Base-by-base conservation (phyloP, 92 coral and sea anemone genomes). In the Porites rus region DNA sequence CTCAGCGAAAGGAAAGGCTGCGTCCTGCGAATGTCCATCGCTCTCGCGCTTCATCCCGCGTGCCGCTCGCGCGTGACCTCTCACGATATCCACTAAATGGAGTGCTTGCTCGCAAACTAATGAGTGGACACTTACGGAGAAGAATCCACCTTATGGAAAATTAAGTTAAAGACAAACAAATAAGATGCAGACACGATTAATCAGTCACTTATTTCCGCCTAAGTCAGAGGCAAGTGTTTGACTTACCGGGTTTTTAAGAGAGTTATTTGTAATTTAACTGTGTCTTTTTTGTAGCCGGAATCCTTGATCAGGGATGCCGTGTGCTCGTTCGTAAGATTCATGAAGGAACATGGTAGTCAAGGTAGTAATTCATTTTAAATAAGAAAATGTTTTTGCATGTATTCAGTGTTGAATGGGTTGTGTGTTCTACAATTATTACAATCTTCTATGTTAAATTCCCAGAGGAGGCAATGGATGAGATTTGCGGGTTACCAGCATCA, bases 271-370 rank as follows among this genome's bases (percentile, higher is more conserved):
- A 12, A 12, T 28, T 69, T 50, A 31, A 9, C 10, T 79, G 62
- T 79, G 62, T 31, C 21, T 72, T 20, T 6, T 28, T 74, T 51
- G 18, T 75, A 92, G 94, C 94, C 94, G 1, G 94, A 92, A 53
- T 77, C 86, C 22, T 52, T 77, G n/a, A 69, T 92, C 75, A 92
- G 86, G 80, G 88, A 92, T 22, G 94, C 94, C 31, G 92, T 92
- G 43, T 65, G 87, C 76, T 56, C 51, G 28, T 92, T 89, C 77
- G 86, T 90, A 22, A 74, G 68, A 71, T 89, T 76, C 82, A 92
- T 79, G 84, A 89, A 89, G 79, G 90, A 79, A 69, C 74, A 50
- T 24, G 72, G 54, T 10, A 54, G 61, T 3, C 74, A 24, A 73
- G 89, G 86, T 84, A 78, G 3, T 18, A 64, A 22, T 10, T 6